Base-by-base conservation (phyloP, 1,140 invertebrate genomes). In the Drosophila aff. region DNA sequence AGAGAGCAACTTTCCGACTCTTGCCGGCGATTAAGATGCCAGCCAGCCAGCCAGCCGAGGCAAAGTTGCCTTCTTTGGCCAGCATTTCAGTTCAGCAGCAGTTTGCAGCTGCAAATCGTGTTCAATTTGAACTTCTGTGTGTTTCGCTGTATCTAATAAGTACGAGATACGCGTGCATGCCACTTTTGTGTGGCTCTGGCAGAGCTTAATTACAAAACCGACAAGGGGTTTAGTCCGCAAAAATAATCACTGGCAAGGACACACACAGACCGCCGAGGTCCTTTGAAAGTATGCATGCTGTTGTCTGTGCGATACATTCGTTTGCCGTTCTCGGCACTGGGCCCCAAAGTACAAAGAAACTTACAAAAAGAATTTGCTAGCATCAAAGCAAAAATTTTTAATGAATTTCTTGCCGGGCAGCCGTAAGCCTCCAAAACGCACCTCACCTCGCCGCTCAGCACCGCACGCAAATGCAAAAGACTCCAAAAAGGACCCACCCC, bases 341-440 rank as follows among this genome's bases (percentile, higher is more conserved):
- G 38, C 36, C 36, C 46, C 26, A 81, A 73, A 82, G 61, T 78
- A 81, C 73, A 82, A 64, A 84, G 72, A 90, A 90, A 81, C 78
- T 91, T 79, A 87, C 75, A 87, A 81, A 87, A 86, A 91, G 87
- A 90, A 91, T 90, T 91, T 72, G 66, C 78, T 66, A 87, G 82
- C 85, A 91, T 91, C 89, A 91, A 91, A 91, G 89, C 89, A 91
- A 91, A 91, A 89, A 91, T 91, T 82, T 91, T 81, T 87, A 91
- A 91, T 91, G 83, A 91, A 91, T 91, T 91, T 91, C 82, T 86
- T 91, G 80, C 79, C 72, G 69, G 60, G 66, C 75, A 64, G 67
- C 44, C 63, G 69, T 81, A 84, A 89, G 84, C 84, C 84, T 86
- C 76, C 79, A 79, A 81, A 81, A 82, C 86, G 69, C 79, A 81